Evolutionary conservation across 2,888 invertebrate species (phyloP).

Genomic region (Tethea ocularis): DNA sequence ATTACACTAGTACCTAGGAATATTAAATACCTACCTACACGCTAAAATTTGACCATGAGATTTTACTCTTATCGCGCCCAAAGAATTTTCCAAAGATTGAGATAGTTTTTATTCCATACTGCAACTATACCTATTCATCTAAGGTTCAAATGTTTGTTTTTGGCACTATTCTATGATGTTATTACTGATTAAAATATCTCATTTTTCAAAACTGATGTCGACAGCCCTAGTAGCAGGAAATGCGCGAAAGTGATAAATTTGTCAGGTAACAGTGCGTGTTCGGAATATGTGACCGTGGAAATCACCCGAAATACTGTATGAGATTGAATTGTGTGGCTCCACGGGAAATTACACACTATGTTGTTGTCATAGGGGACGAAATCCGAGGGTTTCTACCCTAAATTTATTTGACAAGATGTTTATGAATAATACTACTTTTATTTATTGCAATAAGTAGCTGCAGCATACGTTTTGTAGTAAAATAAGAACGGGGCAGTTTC

Average conservation of each 20-base stretch:
- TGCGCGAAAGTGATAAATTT: slow-evolving; percentile 76
- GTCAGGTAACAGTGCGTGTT: slow-evolving; percentile 75
- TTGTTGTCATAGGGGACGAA: slow-evolving; percentile 20
- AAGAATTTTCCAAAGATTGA: no score
- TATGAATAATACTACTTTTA: slow-evolving; percentile 16
- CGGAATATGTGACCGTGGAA: slow-evolving; percentile 67
- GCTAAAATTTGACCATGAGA: no score
- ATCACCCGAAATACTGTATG: slow-evolving; percentile 72
- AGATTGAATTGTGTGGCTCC: slow-evolving; percentile 63
- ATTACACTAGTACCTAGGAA: no score
- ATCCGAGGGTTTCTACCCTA: slow-evolving; percentile 29
- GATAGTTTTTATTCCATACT: no score
- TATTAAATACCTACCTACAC: no score
- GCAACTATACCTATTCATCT: background rate
- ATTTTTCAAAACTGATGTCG: background rate
- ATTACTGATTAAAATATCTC: background rate
- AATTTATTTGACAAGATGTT: slow-evolving; percentile 28
- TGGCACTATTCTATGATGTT: background rate
- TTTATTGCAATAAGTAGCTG: slow-evolving; percentile 5
- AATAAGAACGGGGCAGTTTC: no score
- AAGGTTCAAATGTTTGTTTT: background rate
- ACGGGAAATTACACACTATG: slow-evolving; percentile 53
- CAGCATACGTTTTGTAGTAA: no score
- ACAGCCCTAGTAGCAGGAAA: slow-evolving; percentile 40
- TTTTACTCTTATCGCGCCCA: no score